Base-by-base conservation (phyloP, 2,888 invertebrate genomes). In the Hydropsyche betteni region DNA sequence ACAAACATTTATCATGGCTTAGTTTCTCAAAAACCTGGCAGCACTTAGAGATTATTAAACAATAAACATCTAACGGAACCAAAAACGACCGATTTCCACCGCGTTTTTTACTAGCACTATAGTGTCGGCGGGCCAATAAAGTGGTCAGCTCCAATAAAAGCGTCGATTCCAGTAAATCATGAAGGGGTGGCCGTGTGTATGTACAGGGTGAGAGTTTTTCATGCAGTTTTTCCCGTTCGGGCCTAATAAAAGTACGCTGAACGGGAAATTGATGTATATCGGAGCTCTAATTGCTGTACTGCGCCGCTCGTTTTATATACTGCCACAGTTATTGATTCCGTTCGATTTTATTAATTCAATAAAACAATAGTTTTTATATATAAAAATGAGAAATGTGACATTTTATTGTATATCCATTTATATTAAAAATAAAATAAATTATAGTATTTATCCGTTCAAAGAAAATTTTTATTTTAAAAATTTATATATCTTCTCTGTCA, bases 151-250 rank as follows among this genome's bases (percentile, higher is more conserved):
- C 64, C 36, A 64, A 64, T 64, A 64, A 64, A 64, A 64, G 36
- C 36, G 64, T 64, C 64, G 64, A 64, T 64, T 64, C 36, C 36
- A 64, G 36, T 64, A 64, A 64, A 64, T 64, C 64, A 64, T 64
- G 36, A 44, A 44, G 0, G 44, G 44, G 44, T 44, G 10, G 36
- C 36, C 36, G 64, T 8, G 44, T 44, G 44, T 44, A 4, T 16
- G 58, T 58, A 7, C 53, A 53, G 12, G 53, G 12, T 53, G 53
- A 16, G 16, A 33, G 61, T 64, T 64, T 64, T 64, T 64, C 36
- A 64, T 64, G 64, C 64, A 64, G 34, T n/a, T 34, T 33, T 34
- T 36, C 24, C 36, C 34, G 34, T 33, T 64, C 24, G 44, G 44
- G 44, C 44, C 44, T 44, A 44, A 14, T 55, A 14, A 58, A 58